phyloP scores from a whole-genome alignment of 1,140 invertebrate species.

The Drosophila watanabei region DNA sequence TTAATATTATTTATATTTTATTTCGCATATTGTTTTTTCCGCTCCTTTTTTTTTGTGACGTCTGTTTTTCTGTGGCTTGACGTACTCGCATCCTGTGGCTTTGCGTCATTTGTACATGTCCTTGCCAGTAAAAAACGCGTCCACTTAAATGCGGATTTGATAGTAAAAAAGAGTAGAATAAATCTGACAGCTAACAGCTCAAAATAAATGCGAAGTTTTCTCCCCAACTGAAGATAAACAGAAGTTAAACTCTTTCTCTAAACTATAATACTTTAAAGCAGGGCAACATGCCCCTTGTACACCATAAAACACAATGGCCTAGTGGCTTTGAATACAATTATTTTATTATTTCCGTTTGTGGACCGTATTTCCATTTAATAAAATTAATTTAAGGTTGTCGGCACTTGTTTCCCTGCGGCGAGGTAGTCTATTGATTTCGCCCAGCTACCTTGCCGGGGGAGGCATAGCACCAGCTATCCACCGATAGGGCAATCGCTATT shows the following conservation, averaged over 20 bases:
- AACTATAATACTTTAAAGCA: background rate
- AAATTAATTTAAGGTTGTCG: conserved; percentile 33
- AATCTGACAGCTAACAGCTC: background rate
- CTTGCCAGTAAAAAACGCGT: background rate
- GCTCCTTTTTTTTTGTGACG: background rate
- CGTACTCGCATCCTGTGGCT: conserved; percentile 2
- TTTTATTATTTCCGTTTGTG: conserved; percentile 1
- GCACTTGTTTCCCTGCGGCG: background rate
- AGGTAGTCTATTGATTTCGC: conserved; percentile 56
- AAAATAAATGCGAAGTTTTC: background rate
- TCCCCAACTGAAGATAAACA: background rate
- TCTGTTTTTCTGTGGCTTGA: background rate
- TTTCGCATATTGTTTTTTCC: background rate
- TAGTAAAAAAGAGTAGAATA: background rate
- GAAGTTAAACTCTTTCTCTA: background rate
- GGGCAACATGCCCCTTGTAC: too few species aligned
- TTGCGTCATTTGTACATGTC: background rate
- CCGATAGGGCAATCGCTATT: conserved; percentile 70
- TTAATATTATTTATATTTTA: background rate
- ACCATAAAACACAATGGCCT: background rate
- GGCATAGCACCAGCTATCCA: conserved; percentile 11
- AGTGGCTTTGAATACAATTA: conserved; percentile 8
- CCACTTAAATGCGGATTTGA: background rate
- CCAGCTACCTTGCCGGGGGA: conserved; percentile 9
- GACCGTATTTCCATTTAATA: conserved; percentile 24